A percentile compares a stretch with the other conserved stretches of the same genome.
Conservation (phyloP, 2,113 vertebrate species). For the Vireo altiloquus region DNA sequence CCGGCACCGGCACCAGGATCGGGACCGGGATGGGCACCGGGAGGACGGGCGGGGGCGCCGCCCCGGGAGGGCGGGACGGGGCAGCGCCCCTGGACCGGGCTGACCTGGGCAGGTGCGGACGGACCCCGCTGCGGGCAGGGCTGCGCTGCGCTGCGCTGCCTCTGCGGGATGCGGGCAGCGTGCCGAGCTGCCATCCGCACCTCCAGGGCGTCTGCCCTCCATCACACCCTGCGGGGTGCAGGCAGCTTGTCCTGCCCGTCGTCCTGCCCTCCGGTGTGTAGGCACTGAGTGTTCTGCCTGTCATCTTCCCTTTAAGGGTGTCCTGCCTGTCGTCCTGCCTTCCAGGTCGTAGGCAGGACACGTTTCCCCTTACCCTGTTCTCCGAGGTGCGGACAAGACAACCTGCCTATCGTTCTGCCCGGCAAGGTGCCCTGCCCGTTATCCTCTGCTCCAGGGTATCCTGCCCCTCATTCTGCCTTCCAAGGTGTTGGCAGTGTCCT, state of each 20-base stretch:
- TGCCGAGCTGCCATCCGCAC: neutral
- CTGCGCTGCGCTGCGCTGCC: neutral
- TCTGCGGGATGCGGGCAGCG: neutral
- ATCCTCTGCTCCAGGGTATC: neutral
- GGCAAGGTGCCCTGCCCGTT: neutral
- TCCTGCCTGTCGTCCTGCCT: neutral
- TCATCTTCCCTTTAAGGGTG: fast-evolving
- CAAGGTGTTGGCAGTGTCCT: neutral
- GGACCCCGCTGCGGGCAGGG: neutral
- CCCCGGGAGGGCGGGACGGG: neutral
- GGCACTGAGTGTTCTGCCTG: neutral
- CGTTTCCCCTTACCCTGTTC: neutral
- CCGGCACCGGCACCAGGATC: too few relatives aligned
- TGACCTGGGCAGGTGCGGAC: neutral
- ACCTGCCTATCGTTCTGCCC: neutral
- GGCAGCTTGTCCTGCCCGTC: neutral
- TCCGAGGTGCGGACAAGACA: neutral
- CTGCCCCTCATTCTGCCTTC: neutral
- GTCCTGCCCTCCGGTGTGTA: neutral
- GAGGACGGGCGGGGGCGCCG: neutral
- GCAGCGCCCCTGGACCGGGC: neutral
- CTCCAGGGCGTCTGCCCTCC: neutral
- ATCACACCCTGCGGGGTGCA: neutral
- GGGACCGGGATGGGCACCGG: neutral
- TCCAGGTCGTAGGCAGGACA: neutral